phyloP scores from a whole-genome alignment of 1,140 invertebrate species.

The Cotesia chilonis region DNA sequence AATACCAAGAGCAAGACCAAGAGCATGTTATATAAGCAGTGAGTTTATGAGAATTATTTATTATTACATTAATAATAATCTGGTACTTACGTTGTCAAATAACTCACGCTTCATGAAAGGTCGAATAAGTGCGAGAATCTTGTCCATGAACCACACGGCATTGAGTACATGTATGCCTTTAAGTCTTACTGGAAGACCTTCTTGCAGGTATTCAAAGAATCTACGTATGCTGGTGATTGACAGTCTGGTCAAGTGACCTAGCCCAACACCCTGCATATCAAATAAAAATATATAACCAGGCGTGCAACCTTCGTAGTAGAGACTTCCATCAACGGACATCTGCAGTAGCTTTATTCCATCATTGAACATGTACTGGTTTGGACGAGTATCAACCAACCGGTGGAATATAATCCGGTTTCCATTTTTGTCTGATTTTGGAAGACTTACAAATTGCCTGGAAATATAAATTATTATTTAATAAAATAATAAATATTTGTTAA shows the following conservation, averaged over 20 bases:
- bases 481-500: neutral
- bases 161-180: conserved; percentile 73
- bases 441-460: conserved; percentile 64
- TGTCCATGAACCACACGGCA: conserved; percentile 71
- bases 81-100: conserved; percentile 68
- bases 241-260: conserved; percentile 69
- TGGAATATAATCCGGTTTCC: conserved; percentile 72
- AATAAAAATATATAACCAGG: conserved; percentile 72
- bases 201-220: conserved; percentile 74
- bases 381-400: conserved; percentile 69
- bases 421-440: conserved; percentile 69
- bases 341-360: conserved; percentile 75
- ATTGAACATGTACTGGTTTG: conserved; percentile 73
- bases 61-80: neutral
- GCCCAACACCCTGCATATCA: conserved; percentile 70
- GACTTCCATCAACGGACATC: conserved; percentile 74
- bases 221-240: conserved; percentile 71
- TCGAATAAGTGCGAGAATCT: conserved; percentile 69
- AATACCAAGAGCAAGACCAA: conserved; percentile 15
- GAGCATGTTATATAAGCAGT: conserved; percentile 6
- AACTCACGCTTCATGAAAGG: conserved; percentile 74
- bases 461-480: conserved; percentile 3
- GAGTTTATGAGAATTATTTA: neutral
- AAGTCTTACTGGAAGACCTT: conserved; percentile 72
- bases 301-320: conserved; percentile 67